phyloP scores from a whole-genome alignment of 2,797 vertebrate species.

The Onychomys leucogaster region DNA sequence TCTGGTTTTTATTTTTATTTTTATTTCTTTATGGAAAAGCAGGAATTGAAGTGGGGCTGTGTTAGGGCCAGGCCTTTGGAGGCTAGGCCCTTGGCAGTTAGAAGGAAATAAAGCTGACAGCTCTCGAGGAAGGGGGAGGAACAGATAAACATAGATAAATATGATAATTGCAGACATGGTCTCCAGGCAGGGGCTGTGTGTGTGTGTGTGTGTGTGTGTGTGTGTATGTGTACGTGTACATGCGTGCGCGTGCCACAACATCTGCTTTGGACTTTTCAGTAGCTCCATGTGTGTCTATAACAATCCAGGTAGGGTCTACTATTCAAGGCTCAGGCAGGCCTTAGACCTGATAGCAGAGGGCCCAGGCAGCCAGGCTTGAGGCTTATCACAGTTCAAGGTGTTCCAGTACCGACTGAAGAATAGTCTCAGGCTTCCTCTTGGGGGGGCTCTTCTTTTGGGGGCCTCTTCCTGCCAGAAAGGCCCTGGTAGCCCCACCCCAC shows the following conservation, averaged over 20 bases:
- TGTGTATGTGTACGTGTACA: accelerated
- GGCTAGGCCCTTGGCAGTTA: not conserved
- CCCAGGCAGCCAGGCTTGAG: accelerated
- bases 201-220: too few relatives aligned
- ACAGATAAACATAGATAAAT: not conserved
- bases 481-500: not conserved
- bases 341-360: not conserved
- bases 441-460: not conserved
- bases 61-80: not conserved
- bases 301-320: not conserved
- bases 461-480: not conserved
- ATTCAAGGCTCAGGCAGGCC: not conserved
- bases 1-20: not conserved
- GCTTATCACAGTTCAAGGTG: too few relatives aligned
- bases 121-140: not conserved
- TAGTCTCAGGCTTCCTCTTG: not conserved
- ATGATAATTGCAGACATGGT: not conserved
- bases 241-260: too few relatives aligned
- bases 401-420: not conserved
- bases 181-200: not conserved
- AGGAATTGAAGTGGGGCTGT: not conserved
- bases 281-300: accelerated
- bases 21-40: not conserved
- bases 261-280: not conserved
- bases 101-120: not conserved